Evolutionary conservation across 2,797 vertebrate genomes (phyloP), one percentile per base, ranked within the genome.

Genomic region (Danio kyathit): DNA sequence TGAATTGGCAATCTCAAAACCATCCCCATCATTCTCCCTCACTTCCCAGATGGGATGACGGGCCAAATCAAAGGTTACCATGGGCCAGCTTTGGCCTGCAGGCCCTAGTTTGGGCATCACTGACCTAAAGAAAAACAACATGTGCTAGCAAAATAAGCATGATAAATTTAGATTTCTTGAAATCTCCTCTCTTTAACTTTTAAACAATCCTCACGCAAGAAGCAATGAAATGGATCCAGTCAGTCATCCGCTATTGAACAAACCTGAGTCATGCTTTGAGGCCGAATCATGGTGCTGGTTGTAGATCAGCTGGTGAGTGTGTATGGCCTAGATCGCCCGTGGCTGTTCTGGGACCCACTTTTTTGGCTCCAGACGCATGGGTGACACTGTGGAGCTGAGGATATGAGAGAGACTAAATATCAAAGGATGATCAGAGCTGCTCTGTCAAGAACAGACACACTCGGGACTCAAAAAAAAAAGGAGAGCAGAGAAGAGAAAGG

Each of bases 391-490:
- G 78, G 72, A 86, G 75, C 74, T 16, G 72, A 82, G 78, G 83
- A 87, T 82, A 80, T 84, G 79, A 86, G 70, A 76, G 80, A 77
- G 76, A 83, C 83, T 84, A 76, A 79, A 79, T 84, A 83, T 84
- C 81, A 85, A 86, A 86, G 81, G 48, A 86, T 82, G 56, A 75
- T 70, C 78, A 76, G 74, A 87, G 78, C 80, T 81, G 66, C 67
- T 83, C 76, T 77, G 84, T 83, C 82, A 83, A 81, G 67, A 43
- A 79, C 74, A 84, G 82, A 84, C 81, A 77, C 83, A 79, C 81
- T 63, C 16, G 79, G 79, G 85, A 87, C 60, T 79, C 63, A 70
- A 79, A 76, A 82, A 76, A 76, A 72, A 76, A 82, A 73, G 69
- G 16, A 83, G 76, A 85, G 70, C 65, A 52, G 78, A 19, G 66